phyloP scores from a whole-genome alignment of 1,140 invertebrate genomes.

The Penaeus vannamei region DNA sequence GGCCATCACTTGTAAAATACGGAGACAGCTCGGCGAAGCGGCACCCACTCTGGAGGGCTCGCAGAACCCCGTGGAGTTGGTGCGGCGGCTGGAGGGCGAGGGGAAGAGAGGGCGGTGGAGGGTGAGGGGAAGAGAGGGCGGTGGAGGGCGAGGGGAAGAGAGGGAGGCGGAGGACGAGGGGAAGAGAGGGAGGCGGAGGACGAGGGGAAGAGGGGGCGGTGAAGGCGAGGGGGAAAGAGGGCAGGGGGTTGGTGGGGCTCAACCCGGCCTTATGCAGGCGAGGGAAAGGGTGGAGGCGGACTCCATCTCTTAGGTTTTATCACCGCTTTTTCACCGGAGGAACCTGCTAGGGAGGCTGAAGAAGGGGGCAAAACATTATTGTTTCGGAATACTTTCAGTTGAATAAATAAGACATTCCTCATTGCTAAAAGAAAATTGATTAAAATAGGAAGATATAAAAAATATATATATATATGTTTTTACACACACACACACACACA shows the following conservation, averaged over 20 bases:
- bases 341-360: no score
- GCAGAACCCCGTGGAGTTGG: background rate
- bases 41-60: conserved; percentile 52
- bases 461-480: no score
- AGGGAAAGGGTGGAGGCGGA: conserved; percentile 17
- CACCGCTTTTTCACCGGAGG: no score
- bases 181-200: background rate
- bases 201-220: background rate
- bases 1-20: conserved; percentile 61
- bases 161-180: background rate
- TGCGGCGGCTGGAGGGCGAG: no score
- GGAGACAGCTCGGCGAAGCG: conserved; percentile 55
- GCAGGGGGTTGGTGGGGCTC: conserved; percentile 1
- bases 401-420: no score
- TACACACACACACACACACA: no score
- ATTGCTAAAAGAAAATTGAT: no score
- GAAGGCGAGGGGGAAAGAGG: background rate
- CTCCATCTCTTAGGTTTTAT: conserved; percentile 1
- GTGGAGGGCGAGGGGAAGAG: background rate
- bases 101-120: background rate
- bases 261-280: background rate
- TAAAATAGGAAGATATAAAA: no score
- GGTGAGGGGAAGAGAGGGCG: background rate
- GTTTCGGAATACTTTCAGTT: no score
- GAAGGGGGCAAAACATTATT: no score